Evolutionary conservation across 2,888 invertebrate genomes (phyloP), one percentile per base, ranked within the genome.

Genomic region (Drosophila atripex): DNA sequence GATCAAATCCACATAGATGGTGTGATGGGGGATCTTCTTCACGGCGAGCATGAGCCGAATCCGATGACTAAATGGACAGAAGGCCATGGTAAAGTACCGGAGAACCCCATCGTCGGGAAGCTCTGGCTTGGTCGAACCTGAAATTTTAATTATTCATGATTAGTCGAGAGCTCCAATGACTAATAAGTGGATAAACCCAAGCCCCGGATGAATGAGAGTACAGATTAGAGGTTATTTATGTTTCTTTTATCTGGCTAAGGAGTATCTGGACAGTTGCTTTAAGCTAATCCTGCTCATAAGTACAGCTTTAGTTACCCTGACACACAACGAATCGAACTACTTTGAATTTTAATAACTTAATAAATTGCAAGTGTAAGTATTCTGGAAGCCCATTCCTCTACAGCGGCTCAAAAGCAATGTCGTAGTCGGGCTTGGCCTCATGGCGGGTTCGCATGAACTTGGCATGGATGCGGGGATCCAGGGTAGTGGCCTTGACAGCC

Each of bases 21-120:
- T 92, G 84, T 97, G 96, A 86, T 96, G 95, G 91, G 94, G 94
- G 77, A 97, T 93, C 77, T 95, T 94, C 90, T 97, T 97, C 6
- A 96, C 95, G 72, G 95, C 95, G 68, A 97, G 91, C 8, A 96
- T 94, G 43, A 97, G 92, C 65, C 95, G 94, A 54, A 94, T 93
- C 73, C 97, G 93, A 87, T 97, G 96, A 0, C 96, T 95, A 78
- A 94, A 97, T 0, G 97, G 97, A 85, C 97, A 97, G 91, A 96
- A 97, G 77, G 96, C 93, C 95, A 96, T 97, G 23, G 95, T 95
- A 87, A 96, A 97, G 3, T 97, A 89, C 6, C 96, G 94, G 60
- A 96, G 89, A 89, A 95, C 94, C 3, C 94, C 95, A 80, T 92
- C 92, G 30, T 91, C 89, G 0, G 92, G 92, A 61, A 94, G 92